Base-by-base conservation (phyloP, 1,140 invertebrate species). In the Drosophila ogumai region DNA sequence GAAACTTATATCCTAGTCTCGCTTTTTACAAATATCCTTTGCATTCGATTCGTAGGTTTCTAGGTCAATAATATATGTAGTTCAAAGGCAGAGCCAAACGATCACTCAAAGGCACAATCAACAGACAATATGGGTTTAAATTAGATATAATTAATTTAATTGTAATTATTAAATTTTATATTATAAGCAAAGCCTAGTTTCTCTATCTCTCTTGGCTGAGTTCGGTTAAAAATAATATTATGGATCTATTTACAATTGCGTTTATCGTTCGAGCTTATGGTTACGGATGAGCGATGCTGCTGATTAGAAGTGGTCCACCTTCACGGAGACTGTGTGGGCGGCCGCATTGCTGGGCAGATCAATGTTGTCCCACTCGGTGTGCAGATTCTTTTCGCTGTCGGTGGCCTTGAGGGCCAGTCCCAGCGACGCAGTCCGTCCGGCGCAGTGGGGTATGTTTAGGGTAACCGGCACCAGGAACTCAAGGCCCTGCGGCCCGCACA, bases 401-500 rank as follows among this genome's bases (percentile, higher is more conserved):
- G 96, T 97, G 6, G 97, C 96, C 91, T 98, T 98, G 25, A 96
- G 93, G 6, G 95, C 95, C 36, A 96, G 93, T 46, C 95, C 94
- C 75, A 96, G 93, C 17, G 95, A 96, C 28, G 95, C 94, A 22
- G 96, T 94, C 12, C 95, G 95, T 86, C 95, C 96, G 66, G 95
- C 95, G 92, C 95, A 95, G 91, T 96, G 96, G 71, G 96, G 96
- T 90, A 96, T 95, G 44, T 95, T 94, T 31, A 99, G 94, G 88
- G 98, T 97, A 73, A 99, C 97, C 19, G 98, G 97, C 80, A 95
- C 95, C 32, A 95, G 93, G 93, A 99, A 99, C 92, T 96, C 95
- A 59, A 98, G 94, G 59, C 98, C 98, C 93, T 97, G 96, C 12
- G 98, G 98, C 55, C 98, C 98, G 94, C 98, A 99, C 96, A 99